Conservation (phyloP, 2,888 invertebrate species). For the Morpho deidamia region DNA sequence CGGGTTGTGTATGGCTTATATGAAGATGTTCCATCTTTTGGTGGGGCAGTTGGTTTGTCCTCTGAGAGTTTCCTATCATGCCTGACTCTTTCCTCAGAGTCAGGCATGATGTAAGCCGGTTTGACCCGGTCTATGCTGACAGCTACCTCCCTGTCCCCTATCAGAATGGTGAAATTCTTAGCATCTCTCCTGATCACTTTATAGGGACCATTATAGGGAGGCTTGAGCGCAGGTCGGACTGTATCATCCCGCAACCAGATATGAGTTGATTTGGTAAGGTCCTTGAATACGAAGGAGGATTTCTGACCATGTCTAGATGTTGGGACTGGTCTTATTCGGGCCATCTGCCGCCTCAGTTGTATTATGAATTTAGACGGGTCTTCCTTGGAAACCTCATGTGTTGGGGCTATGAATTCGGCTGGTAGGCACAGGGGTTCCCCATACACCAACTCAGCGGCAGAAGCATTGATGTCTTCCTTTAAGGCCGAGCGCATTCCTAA, state of each 20-base stretch:
- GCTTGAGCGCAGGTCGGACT: constrained; percentile 19
- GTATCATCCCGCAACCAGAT: neutral
- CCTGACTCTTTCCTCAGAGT: too few species aligned
- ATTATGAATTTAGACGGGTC: neutral
- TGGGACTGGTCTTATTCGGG: neutral
- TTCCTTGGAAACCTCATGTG: neutral
- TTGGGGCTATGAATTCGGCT: constrained; percentile 19
- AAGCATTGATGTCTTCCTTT: constrained; percentile 23
- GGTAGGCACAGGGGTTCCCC: constrained; percentile 27
- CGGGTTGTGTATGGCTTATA: too few species aligned
- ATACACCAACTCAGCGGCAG: constrained; percentile 26
- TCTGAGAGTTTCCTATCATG: too few species aligned
- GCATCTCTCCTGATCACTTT: constrained; percentile 20
- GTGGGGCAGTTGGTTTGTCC: too few species aligned
- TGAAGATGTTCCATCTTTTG: too few species aligned
- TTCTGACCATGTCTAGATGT: neutral
- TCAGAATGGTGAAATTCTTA: constrained; percentile 23
- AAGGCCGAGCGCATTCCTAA: constrained; percentile 20
- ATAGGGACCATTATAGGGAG: constrained; percentile 30
- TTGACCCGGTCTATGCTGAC: constrained; percentile 27
- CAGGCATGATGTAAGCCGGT: too few species aligned
- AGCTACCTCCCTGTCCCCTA: constrained; percentile 21
- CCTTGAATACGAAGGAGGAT: too few species aligned
- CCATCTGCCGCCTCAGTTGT: neutral
- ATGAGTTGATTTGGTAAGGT: too few species aligned